phyloP scores from a whole-genome alignment of 2,888 invertebrate species.

The Spialia ferax region DNA sequence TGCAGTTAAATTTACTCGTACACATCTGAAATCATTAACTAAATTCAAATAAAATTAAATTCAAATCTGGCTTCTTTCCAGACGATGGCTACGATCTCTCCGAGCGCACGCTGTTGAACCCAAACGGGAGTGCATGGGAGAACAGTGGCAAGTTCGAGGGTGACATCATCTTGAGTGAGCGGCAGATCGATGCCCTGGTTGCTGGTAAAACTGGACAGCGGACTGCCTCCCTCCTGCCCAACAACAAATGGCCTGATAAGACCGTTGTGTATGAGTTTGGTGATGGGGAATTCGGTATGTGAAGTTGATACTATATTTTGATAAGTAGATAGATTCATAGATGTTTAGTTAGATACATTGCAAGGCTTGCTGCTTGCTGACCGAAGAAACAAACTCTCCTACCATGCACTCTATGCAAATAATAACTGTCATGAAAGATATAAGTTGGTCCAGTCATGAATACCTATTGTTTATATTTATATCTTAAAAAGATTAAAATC shows the following conservation, averaged over 20 bases:
- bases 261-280: constrained; percentile 73
- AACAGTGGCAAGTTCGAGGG: constrained; percentile 75
- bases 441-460: no score
- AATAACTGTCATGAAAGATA: no score
- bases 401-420: no score
- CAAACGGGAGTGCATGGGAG: constrained; percentile 67
- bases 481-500: no score
- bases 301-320: no score
- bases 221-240: constrained; percentile 69
- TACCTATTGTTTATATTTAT: no score
- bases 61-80: no score
- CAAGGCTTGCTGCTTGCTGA: no score
- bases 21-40: neutral
- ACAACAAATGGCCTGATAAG: constrained; percentile 73
- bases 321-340: no score
- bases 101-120: constrained; percentile 49
- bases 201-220: constrained; percentile 66
- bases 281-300: constrained; percentile 70
- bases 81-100: constrained; percentile 57
- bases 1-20: neutral
- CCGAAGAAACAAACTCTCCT: no score
- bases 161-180: constrained; percentile 74
- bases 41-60: no score
- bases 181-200: constrained; percentile 66
- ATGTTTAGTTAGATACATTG: no score